Conservation (phyloP, 2,113 vertebrate species). For the Scortum barcoo region DNA sequence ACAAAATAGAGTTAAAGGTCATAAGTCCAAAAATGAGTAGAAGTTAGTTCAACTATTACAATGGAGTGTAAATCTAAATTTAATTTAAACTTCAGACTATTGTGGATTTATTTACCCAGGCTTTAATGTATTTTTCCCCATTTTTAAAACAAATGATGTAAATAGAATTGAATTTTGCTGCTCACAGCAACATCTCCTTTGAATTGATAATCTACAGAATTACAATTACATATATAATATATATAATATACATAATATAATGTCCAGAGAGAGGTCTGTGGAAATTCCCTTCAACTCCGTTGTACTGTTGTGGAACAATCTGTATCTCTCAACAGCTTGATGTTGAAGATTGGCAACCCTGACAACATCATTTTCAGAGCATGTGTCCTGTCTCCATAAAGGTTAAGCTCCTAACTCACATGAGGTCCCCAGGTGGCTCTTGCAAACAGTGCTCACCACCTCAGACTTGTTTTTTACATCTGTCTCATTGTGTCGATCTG, state of each 20-base stretch:
- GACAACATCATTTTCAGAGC: too few species aligned
- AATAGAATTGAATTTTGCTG: background rate
- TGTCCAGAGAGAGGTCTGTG: too few species aligned
- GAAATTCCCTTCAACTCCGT: too few species aligned
- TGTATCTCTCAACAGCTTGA: too few species aligned
- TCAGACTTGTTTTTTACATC: conserved; percentile 12
- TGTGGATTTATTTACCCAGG: background rate
- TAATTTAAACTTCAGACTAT: background rate
- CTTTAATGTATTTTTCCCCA: background rate
- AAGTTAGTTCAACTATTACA: background rate
- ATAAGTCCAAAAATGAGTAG: background rate
- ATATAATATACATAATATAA: too few species aligned
- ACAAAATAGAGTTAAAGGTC: background rate
- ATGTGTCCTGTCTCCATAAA: background rate
- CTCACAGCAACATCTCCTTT: too few species aligned
- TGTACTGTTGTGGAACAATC: too few species aligned
- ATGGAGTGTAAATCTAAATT: background rate
- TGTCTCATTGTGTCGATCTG: conserved; percentile 26
- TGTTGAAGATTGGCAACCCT: too few species aligned
- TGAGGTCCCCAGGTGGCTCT: background rate
- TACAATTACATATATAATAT: too few species aligned
- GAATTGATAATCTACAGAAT: too few species aligned
- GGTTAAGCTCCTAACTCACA: conserved; percentile 34
- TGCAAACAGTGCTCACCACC: background rate
- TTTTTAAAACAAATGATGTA: background rate